phyloP scores from a whole-genome alignment of 2,113 vertebrate species.

The Salvelinus alpinus region DNA sequence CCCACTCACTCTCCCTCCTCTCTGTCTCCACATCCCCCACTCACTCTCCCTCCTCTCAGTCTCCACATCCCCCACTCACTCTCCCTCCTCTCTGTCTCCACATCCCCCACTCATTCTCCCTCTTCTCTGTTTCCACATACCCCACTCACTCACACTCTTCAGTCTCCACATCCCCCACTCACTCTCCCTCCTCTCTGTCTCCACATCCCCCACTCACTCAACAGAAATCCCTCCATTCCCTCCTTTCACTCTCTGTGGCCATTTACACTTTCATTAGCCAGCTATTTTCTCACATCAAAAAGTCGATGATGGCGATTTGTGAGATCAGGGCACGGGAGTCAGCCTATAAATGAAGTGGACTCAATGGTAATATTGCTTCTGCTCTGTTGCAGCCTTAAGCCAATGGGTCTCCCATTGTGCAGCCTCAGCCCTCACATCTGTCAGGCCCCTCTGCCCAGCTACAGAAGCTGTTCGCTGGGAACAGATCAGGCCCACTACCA shows the following conservation, averaged over 20 bases:
- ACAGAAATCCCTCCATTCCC: conserved; percentile 11
- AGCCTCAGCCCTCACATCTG: conserved; percentile 54
- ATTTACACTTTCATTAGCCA: conserved; percentile 62
- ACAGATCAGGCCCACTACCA: background rate
- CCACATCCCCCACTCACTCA: too few species aligned
- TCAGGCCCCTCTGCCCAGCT: conserved; percentile 14
- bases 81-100: too few species aligned
- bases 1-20: too few species aligned
- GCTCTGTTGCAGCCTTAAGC: conserved; percentile 43
- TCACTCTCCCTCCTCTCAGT: too few species aligned
- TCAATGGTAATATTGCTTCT: conserved; percentile 62
- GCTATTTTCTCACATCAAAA: conserved; percentile 58
- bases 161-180: too few species aligned
- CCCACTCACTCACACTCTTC: too few species aligned
- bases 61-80: too few species aligned
- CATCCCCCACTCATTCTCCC: too few species aligned
- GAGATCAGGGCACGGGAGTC: conserved; percentile 48
- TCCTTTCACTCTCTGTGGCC: conserved; percentile 30
- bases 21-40: too few species aligned
- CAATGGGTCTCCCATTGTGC: conserved; percentile 45
- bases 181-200: too few species aligned
- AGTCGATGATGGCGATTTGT: conserved; percentile 46
- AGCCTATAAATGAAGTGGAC: conserved; percentile 49
- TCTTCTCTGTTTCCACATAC: too few species aligned
- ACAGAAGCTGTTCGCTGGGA: conserved; percentile 28